Evolutionary conservation across 2,113 vertebrate genomes (phyloP).

Genomic region (Herpailurus yagouaroundi): DNA sequence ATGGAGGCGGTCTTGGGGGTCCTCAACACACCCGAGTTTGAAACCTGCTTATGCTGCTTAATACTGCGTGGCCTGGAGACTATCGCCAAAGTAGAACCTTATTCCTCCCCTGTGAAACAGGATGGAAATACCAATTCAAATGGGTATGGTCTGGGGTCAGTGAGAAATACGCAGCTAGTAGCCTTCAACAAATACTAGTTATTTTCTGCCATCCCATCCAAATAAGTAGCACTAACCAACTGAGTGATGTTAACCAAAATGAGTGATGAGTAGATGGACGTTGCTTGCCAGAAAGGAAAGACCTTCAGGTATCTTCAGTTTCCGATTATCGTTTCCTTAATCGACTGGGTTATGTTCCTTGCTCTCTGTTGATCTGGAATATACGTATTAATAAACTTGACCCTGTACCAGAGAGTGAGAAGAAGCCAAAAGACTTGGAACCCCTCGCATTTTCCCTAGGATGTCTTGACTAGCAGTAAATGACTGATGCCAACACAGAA

Average conservation of each 20-base stretch:
- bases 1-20: background rate
- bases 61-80: background rate
- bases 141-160: background rate
- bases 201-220: background rate
- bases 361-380: background rate
- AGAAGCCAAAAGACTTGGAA: background rate
- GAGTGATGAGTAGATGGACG: background rate
- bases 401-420: background rate
- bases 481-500: background rate
- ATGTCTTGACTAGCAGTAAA: background rate
- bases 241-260: background rate
- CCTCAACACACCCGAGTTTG: background rate
- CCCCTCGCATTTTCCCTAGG: background rate
- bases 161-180: background rate
- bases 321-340: background rate
- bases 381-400: background rate
- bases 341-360: background rate
- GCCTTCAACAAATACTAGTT: background rate
- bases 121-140: background rate
- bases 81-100: background rate
- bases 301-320: background rate
- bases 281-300: background rate
- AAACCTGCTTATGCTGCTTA: background rate
- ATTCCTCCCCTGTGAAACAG: background rate
- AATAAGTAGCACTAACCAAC: background rate